These are phyloP conservation scores for Ectropis grisescens DNA, from an alignment of 1,140 invertebrate genomes.

Conservation along the genomic window DNA sequence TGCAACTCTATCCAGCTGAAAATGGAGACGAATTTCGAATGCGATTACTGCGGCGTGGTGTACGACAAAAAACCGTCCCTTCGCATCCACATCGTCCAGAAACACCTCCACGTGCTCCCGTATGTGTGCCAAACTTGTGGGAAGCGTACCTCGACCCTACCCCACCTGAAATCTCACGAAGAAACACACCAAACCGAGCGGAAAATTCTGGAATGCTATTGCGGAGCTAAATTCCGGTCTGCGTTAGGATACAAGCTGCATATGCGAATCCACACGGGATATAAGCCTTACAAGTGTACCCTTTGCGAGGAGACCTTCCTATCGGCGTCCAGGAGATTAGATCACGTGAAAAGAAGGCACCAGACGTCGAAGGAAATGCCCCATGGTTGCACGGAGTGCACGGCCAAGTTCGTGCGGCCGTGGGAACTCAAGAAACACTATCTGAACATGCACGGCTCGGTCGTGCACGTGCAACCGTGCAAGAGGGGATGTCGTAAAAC, in stretches of 20 bases:
- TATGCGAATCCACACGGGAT: conserved; percentile 77
- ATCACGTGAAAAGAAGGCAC: conserved; percentile 51
- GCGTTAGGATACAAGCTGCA: conserved; percentile 45
- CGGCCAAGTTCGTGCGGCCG: conserved; percentile 36
- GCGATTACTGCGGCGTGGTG: conserved; percentile 43
- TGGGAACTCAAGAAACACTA: conserved; percentile 46
- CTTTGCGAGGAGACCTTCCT: conserved; percentile 73
- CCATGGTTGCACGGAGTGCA: conserved; percentile 32
- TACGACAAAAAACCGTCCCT: conserved; percentile 50
- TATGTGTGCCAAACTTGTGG: conserved; percentile 50
- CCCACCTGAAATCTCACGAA: conserved; percentile 49
- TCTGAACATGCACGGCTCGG: conserved; percentile 13
- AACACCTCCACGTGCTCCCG: conserved; percentile 53
- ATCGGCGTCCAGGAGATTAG: conserved; percentile 45
- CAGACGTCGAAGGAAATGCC: conserved; percentile 25
- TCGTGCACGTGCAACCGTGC: conserved; percentile 10
- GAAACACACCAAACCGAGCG: conserved; percentile 38
- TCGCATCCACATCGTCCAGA: conserved; percentile 53
- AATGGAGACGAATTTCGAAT: conserved; percentile 23
- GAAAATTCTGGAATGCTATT: conserved; percentile 44
- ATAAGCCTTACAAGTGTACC: conserved; percentile 80
- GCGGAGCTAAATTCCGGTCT: conserved; percentile 40
- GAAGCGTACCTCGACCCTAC: conserved; percentile 49
- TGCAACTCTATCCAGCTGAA: conserved; percentile 14
- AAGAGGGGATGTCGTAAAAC: no score